Percentiles rank a stretch among this genome's conserved stretches.
phyloP scores from a whole-genome alignment of 2,888 invertebrate species.

The Plutella xylostella region DNA sequence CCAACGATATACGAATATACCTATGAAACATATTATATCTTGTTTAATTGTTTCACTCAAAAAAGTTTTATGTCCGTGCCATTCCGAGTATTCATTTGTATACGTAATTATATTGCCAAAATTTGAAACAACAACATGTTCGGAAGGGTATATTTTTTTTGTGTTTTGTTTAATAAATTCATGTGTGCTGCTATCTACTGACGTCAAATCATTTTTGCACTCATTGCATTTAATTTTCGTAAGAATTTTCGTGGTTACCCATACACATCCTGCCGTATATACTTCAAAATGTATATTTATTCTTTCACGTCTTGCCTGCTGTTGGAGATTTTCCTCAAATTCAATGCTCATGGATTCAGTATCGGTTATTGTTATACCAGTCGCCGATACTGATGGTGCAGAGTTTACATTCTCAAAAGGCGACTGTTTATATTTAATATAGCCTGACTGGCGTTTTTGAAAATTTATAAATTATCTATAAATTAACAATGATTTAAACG shows the following conservation, averaged over 20 bases:
- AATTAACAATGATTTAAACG: too few relatives aligned
- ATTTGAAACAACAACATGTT: constrained; percentile 16
- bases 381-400: neutral
- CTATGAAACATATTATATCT: constrained; percentile 12
- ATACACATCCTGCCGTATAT: constrained; percentile 5
- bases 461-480: constrained; percentile 20
- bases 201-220: constrained; percentile 9
- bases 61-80: constrained; percentile 1
- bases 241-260: constrained; percentile 7
- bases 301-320: neutral
- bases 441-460: constrained; percentile 15
- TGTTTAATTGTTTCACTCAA: constrained; percentile 13
- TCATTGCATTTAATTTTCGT: constrained; percentile 11
- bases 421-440: neutral
- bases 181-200: constrained; percentile 2
- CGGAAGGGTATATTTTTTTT: constrained; percentile 17
- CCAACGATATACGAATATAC: constrained; percentile 16
- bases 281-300: neutral
- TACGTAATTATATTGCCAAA: constrained; percentile 15
- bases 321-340: neutral
- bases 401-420: neutral
- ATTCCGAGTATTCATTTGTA: constrained; percentile 19
- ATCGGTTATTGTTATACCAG: neutral
- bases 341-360: neutral
- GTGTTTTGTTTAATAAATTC: constrained; percentile 15